phyloP scores from a whole-genome alignment of 2,888 invertebrate genomes.

The Pandemis cinnamomeana region DNA sequence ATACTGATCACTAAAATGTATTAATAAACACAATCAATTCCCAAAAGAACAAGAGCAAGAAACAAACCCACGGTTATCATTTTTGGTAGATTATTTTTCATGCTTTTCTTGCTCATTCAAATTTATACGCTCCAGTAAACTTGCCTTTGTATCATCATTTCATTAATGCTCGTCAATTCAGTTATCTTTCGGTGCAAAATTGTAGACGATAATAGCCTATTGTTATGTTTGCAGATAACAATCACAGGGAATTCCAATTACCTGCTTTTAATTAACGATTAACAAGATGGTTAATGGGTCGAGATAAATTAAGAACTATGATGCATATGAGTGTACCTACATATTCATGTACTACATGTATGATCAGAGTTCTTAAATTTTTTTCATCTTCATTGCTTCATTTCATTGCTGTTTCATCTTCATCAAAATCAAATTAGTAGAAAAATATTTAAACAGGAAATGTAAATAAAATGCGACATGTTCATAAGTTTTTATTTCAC shows the following conservation, averaged over 20 bases:
- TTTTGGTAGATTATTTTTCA: neutral
- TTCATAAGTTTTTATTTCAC: conserved; percentile 57
- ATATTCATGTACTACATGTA: too few relatives aligned
- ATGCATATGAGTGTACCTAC: neutral
- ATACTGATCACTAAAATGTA: too few relatives aligned
- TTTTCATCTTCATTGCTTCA: too few relatives aligned
- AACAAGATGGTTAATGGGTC: neutral
- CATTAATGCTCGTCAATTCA: conserved; percentile 1
- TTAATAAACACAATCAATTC: neutral
- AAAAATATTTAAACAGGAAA: neutral
- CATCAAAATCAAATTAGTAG: too few relatives aligned
- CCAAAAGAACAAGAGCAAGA: neutral
- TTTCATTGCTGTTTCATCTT: too few relatives aligned
- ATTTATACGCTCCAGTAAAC: neutral
- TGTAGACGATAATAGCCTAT: neutral
- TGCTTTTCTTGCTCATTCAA: neutral
- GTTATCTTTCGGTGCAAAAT: neutral
- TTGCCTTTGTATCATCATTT: neutral
- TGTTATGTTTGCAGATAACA: neutral
- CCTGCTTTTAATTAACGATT: neutral
- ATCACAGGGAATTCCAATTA: neutral
- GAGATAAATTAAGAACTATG: neutral
- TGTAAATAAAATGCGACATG: conserved; percentile 35
- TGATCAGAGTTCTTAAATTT: too few relatives aligned
- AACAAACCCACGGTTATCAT: too few relatives aligned